phyloP scores from a whole-genome alignment of 1,140 invertebrate genomes.

The Lasioglossum baleicum region DNA sequence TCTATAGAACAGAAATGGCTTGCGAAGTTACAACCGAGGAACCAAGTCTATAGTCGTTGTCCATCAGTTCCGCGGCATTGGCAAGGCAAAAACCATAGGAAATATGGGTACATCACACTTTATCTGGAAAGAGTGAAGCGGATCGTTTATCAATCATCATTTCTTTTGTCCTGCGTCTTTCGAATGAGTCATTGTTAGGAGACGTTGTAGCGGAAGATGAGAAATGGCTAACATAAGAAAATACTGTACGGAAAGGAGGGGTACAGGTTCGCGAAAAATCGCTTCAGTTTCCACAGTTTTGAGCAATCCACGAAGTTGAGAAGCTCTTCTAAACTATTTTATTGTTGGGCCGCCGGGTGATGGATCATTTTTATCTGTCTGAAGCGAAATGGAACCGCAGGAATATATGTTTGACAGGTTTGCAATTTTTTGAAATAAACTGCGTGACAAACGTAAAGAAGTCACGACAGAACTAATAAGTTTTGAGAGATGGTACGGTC shows the following conservation, averaged over 20 bases:
- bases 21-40: not conserved
- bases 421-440: not conserved
- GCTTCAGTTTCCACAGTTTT: not conserved
- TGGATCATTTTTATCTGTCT: not conserved
- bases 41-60: not conserved
- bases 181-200: not conserved
- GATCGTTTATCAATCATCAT: constrained; percentile 6
- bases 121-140: not conserved
- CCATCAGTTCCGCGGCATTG: too few relatives aligned
- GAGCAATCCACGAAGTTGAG: not conserved
- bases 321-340: not conserved
- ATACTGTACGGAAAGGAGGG: not conserved
- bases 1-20: not conserved
- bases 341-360: not conserved
- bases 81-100: not conserved
- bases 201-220: not conserved
- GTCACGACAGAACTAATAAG: not conserved
- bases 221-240: constrained; percentile 1
- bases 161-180: not conserved
- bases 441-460: not conserved
- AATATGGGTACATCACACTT: constrained; percentile 9
- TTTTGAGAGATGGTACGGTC: too few relatives aligned
- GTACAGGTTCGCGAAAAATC: not conserved
- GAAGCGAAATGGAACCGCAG: not conserved
- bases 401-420: not conserved